A percentile compares a stretch with the other conserved stretches of the same genome.
These are phyloP conservation scores for Mus spicilegus DNA, from an alignment of 2,113 vertebrate species.

Conservation along the genomic window DNA sequence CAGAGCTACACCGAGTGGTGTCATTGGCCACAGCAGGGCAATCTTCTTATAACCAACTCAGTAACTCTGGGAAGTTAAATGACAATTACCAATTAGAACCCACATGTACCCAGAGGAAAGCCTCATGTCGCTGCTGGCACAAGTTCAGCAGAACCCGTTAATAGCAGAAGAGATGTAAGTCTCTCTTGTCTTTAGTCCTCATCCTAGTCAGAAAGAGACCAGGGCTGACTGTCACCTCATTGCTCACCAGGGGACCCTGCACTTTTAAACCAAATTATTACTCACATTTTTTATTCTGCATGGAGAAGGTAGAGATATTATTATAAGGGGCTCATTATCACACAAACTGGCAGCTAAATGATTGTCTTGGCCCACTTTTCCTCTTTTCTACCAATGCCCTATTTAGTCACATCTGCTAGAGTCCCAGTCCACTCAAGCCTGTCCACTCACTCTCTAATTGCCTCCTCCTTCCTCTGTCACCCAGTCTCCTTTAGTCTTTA, in stretches of 20 bases:
- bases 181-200: neutral
- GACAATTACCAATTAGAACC: neutral
- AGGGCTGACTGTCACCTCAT: neutral
- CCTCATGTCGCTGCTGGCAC: neutral
- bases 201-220: neutral
- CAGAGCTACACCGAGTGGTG: neutral
- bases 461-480: slow-evolving; percentile 32
- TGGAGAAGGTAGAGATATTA: neutral
- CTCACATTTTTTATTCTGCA: neutral
- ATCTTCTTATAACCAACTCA: neutral
- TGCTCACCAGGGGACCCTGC: neutral
- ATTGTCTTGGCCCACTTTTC: neutral
- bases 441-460: slow-evolving; percentile 17
- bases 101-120: neutral
- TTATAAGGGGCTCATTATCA: neutral
- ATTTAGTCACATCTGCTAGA: neutral
- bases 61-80: slow-evolving; percentile 6
- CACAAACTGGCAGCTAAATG: neutral
- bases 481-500: slow-evolving; percentile 43
- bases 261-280: neutral
- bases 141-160: neutral
- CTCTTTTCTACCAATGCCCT: neutral
- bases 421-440: neutral
- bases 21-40: neutral
- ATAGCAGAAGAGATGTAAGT: neutral